Percentiles rank a stretch among this genome's conserved stretches.
phyloP scores from a whole-genome alignment of 1,140 invertebrate genomes.

The Zaprionus lachaisei region DNA sequence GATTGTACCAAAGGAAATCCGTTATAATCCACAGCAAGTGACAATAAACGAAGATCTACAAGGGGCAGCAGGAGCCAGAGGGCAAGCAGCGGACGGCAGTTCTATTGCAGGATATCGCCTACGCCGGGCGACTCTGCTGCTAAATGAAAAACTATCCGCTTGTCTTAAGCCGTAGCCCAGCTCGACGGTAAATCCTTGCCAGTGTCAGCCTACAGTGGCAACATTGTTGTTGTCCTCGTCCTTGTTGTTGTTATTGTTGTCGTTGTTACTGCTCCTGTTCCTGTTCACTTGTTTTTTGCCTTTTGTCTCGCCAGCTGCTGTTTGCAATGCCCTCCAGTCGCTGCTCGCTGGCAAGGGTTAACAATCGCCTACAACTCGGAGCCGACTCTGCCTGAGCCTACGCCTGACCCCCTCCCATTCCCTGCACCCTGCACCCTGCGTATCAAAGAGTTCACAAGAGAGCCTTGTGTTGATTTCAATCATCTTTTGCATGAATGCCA shows the following conservation, averaged over 20 bases:
- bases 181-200: conserved; percentile 40
- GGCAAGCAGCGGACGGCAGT: background rate
- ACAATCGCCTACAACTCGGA: conserved; percentile 15
- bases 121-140: conserved; percentile 12
- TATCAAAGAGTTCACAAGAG: conserved; percentile 21
- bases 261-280: background rate
- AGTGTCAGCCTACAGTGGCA: conserved; percentile 29
- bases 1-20: conserved; percentile 74
- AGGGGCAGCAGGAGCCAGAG: conserved; percentile 1
- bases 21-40: conserved; percentile 81
- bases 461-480: conserved; percentile 43
- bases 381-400: background rate
- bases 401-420: background rate
- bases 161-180: conserved; percentile 50
- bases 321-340: background rate
- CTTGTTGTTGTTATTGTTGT: background rate
- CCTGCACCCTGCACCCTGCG: background rate
- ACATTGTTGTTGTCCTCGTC: background rate
- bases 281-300: conserved; percentile 24
- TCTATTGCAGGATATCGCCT: background rate
- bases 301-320: conserved; percentile 30
- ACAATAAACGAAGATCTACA: conserved; percentile 76
- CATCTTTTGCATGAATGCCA: conserved; percentile 53
- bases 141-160: conserved; percentile 67
- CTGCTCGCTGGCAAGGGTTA: conserved; percentile 9